phyloP scores from a whole-genome alignment of 1,140 invertebrate genomes.

The Paracyclopina nana region DNA sequence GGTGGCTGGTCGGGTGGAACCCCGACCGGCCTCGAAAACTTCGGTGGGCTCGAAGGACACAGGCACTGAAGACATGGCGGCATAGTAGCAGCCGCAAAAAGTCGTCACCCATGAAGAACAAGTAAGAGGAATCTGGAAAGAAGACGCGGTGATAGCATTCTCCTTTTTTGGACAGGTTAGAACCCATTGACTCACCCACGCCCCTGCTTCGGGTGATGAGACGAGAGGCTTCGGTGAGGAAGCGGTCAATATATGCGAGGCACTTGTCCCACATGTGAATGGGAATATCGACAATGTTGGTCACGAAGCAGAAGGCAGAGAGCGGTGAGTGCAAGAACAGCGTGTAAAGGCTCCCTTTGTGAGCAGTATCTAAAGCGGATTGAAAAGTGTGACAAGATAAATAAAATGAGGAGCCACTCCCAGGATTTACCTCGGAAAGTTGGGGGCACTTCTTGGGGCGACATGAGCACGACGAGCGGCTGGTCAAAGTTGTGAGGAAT shows the following conservation, averaged over 20 bases:
- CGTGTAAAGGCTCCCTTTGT: constrained; percentile 81
- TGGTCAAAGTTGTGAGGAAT: constrained; percentile 82
- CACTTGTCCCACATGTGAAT: constrained; percentile 75
- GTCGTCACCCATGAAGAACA: constrained; percentile 81
- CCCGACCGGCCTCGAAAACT: constrained; percentile 44
- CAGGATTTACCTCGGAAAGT: constrained; percentile 46
- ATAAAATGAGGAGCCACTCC: not conserved
- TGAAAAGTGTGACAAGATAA: constrained; percentile 17
- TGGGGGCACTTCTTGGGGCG: constrained; percentile 66
- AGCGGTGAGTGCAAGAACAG: constrained; percentile 83
- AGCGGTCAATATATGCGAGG: constrained; percentile 64
- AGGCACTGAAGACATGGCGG: constrained; percentile 79
- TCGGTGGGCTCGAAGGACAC: constrained; percentile 61
- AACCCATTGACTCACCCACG: constrained; percentile 41
- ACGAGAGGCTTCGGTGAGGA: constrained; percentile 66
- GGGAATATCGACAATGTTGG: constrained; percentile 63
- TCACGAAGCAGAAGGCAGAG: constrained; percentile 77
- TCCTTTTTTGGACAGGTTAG: constrained; percentile 7
- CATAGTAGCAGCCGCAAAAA: constrained; percentile 68
- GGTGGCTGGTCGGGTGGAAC: constrained; percentile 61
- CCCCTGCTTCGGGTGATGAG: constrained; percentile 52
- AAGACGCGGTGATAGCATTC: constrained; percentile 9
- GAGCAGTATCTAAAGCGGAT: constrained; percentile 49
- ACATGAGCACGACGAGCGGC: constrained; percentile 82
- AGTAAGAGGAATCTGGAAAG: constrained; percentile 45